Evolutionary conservation across 1,140 invertebrate genomes (phyloP).

Genomic region (Drosophila bocki): DNA sequence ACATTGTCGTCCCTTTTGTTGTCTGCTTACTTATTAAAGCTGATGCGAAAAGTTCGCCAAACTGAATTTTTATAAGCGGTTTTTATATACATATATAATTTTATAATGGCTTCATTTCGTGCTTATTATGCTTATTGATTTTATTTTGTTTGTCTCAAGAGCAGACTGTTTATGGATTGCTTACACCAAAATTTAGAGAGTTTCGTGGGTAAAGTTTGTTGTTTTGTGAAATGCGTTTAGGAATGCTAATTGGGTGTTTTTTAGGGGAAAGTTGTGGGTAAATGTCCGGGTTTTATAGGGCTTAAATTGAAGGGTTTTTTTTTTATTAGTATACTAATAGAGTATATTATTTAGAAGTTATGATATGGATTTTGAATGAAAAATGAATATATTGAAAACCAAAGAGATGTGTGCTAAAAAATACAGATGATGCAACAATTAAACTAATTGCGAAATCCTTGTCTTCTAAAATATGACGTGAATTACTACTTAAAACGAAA

Average conservation of each 20-base stretch:
- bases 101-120: slow-evolving; percentile 52
- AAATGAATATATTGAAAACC: too few species aligned
- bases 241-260: slow-evolving; percentile 29
- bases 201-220: slow-evolving; percentile 37
- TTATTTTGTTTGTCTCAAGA: slow-evolving; percentile 15
- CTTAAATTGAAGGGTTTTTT: not conserved
- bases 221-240: slow-evolving; percentile 10
- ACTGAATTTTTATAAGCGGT: slow-evolving; percentile 50
- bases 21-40: slow-evolving; percentile 63
- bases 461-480: not conserved
- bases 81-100: slow-evolving; percentile 39
- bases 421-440: not conserved
- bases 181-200: slow-evolving; percentile 14
- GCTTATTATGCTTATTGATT: slow-evolving; percentile 61
- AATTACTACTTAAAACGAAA: not conserved
- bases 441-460: not conserved
- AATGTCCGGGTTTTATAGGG: not conserved
- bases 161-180: slow-evolving; percentile 43
- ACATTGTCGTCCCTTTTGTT: slow-evolving; percentile 40
- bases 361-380: not conserved
- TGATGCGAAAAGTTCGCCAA: slow-evolving; percentile 71
- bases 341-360: too few species aligned
- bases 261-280: not conserved
- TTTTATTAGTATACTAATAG: too few species aligned
- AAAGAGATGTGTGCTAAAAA: too few species aligned